These are phyloP conservation scores for Avahi laniger DNA, from an alignment of 2,797 vertebrate species.

Conservation along the genomic window DNA sequence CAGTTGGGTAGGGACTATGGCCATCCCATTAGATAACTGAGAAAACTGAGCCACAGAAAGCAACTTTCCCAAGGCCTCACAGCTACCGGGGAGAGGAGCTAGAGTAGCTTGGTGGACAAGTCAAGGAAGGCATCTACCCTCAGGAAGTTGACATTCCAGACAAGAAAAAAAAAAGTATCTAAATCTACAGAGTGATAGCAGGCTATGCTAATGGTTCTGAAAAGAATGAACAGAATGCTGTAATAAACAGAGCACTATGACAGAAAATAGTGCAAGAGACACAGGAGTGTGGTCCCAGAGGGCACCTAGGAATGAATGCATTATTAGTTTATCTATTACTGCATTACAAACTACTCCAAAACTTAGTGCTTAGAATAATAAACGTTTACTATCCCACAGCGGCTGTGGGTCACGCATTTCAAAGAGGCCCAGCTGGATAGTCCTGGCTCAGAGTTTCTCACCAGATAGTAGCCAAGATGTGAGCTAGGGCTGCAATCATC, in stretches of 20 bases:
- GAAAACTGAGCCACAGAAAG: neutral
- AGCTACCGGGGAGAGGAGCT: neutral
- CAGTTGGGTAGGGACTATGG: neutral
- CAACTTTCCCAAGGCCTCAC: neutral
- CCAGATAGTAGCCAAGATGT: neutral
- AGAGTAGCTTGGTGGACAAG: neutral
- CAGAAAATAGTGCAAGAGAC: neutral
- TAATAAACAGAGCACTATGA: neutral
- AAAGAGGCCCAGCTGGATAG: neutral
- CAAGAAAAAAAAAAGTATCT: neutral
- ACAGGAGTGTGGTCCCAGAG: neutral
- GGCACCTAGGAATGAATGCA: fast-evolving
- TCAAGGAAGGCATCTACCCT: neutral
- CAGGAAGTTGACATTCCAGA: neutral
- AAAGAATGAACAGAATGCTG: neutral
- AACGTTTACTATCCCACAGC: neutral
- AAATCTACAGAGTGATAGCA: neutral
- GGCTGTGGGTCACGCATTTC: neutral
- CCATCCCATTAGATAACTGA: neutral
- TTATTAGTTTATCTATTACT: neutral
- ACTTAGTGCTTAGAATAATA: neutral
- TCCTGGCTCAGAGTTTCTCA: neutral
- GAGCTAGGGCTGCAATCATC: neutral
- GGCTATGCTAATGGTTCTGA: neutral
- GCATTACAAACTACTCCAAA: neutral